Conservation (phyloP, 2,113 vertebrate genomes). For the Nesoenas mayeri region DNA sequence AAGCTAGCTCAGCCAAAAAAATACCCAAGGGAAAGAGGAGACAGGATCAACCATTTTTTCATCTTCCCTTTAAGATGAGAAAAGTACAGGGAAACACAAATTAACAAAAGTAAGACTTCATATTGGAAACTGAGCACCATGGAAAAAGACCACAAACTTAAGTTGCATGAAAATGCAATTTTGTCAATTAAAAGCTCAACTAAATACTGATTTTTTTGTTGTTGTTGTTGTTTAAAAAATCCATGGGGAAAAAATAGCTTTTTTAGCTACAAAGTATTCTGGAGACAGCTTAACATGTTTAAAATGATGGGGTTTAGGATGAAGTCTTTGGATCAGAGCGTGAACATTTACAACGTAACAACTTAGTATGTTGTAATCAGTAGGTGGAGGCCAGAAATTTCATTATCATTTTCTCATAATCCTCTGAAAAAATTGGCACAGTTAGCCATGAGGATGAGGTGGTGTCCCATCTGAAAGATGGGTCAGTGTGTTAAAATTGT, state of each 20-base stretch:
- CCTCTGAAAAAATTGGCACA: neutral
- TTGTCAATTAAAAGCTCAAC: neutral
- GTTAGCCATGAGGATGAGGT: neutral
- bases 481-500: neutral
- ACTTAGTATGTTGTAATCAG: neutral
- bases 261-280: neutral
- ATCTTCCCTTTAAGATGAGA: neutral
- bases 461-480: neutral
- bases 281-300: neutral
- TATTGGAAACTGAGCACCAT: neutral
- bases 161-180: neutral
- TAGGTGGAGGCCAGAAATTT: neutral
- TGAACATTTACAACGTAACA: neutral
- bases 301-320: neutral
- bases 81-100: neutral
- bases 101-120: neutral
- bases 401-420: neutral
- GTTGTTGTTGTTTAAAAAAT: neutral
- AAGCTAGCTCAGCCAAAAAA: neutral
- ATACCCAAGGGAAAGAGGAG: neutral
- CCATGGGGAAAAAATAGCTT: neutral
- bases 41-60: neutral
- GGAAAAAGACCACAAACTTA: neutral
- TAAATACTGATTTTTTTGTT: neutral
- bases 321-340: neutral